A percentile compares a stretch with the other conserved stretches of the same genome.
These are phyloP conservation scores for Amiota communis DNA, from an alignment of 2,888 invertebrate species.

Conservation along the genomic window DNA sequence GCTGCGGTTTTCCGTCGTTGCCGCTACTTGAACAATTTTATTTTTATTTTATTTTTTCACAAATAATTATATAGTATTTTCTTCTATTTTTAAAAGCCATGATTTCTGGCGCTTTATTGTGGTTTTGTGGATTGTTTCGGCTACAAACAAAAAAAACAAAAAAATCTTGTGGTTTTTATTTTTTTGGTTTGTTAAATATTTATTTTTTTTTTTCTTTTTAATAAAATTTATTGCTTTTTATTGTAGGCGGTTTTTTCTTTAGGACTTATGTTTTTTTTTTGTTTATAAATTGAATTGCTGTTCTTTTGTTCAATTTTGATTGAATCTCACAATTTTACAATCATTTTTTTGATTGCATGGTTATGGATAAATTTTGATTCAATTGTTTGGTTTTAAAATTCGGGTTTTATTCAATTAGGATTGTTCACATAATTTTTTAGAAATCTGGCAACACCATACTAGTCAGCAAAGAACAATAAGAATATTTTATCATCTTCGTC, in stretches of 20 bases:
- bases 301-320: too few species aligned
- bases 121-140: constrained; percentile 1
- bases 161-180: neutral
- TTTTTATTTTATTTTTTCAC: neutral
- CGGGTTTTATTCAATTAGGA: too few species aligned
- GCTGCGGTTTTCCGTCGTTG: constrained; percentile 27
- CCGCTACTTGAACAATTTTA: neutral
- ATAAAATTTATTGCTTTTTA: neutral
- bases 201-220: neutral
- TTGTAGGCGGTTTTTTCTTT: neutral
- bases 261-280: neutral
- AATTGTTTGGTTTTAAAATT: too few species aligned
- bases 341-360: too few species aligned
- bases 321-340: too few species aligned
- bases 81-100: neutral
- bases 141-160: neutral
- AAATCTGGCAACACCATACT: too few species aligned
- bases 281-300: neutral
- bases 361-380: too few species aligned
- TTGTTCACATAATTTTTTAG: too few species aligned
- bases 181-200: constrained; percentile 1
- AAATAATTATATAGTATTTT: constrained; percentile 11
- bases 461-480: too few species aligned
- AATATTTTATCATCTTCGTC: too few species aligned
- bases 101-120: neutral